Evolutionary conservation across 1,140 invertebrate genomes (phyloP).

Genomic region (Thrips palmi): DNA sequence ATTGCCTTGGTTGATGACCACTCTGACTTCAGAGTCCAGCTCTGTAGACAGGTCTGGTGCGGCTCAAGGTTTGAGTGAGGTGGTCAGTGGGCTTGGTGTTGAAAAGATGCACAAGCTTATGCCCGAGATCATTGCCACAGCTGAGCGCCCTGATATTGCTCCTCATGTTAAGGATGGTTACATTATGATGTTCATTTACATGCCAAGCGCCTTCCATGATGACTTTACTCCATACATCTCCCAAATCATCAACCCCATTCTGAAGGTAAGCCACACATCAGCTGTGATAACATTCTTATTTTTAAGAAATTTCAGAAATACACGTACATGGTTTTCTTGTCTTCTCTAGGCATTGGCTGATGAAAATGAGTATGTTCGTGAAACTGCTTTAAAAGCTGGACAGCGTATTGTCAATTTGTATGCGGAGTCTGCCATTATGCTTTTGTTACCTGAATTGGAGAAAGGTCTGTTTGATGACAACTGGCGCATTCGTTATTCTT

Average conservation of each 20-base stretch:
- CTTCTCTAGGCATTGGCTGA: conserved; percentile 68
- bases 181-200: conserved; percentile 99
- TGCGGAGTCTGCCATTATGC: conserved; percentile 85
- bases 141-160: conserved; percentile 83
- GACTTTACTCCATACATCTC: conserved; percentile 95
- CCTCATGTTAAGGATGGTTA: conserved; percentile 98
- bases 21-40: conserved; percentile 85
- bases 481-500: conserved; percentile 86
- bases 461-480: conserved; percentile 90
- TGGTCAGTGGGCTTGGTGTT: conserved; percentile 87
- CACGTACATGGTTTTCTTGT: conserved; percentile 9
- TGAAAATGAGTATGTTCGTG: conserved; percentile 96
- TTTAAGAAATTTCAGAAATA: neutral
- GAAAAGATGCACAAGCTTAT: conserved; percentile 91
- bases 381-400: conserved; percentile 90
- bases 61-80: conserved; percentile 89
- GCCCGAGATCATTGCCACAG: conserved; percentile 94
- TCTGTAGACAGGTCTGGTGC: conserved; percentile 94
- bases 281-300: neutral
- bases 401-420: conserved; percentile 94
- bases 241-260: conserved; percentile 91
- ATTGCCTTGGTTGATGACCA: conserved; percentile 96
- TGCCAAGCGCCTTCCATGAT: conserved; percentile 88
- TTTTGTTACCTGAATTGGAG: conserved; percentile 88
- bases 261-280: conserved; percentile 39